phyloP scores from a whole-genome alignment of 2,888 invertebrate genomes.

The Stictocephala bisonia region DNA sequence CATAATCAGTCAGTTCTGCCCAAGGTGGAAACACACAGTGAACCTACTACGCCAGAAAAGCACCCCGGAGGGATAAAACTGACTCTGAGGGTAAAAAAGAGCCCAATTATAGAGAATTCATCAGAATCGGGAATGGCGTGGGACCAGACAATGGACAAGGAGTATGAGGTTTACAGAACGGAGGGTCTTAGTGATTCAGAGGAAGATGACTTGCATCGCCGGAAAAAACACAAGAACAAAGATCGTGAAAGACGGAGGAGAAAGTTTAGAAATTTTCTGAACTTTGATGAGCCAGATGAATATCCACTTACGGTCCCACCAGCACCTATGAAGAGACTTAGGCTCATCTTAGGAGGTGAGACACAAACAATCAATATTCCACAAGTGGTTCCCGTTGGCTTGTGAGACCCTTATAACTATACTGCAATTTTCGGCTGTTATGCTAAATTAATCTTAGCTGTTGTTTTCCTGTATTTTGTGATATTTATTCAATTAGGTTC shows the following conservation, averaged over 20 bases:
- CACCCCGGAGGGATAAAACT: conserved; percentile 63
- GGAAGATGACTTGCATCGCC: conserved; percentile 64
- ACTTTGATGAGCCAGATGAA: conserved; percentile 35
- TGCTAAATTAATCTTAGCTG: conserved; percentile 43
- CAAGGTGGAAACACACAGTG: conserved; percentile 40
- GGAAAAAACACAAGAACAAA: conserved; percentile 73
- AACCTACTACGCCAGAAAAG: conserved; percentile 42
- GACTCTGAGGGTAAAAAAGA: conserved; percentile 87
- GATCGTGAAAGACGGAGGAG: conserved; percentile 63
- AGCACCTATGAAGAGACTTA: conserved; percentile 84
- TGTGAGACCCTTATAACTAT: conserved; percentile 44
- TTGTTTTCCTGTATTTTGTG: conserved; percentile 48
- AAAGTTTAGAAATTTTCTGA: conserved; percentile 53
- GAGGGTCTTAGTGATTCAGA: conserved; percentile 71
- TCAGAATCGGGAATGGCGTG: conserved; percentile 82
- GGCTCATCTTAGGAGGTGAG: conserved; percentile 90
- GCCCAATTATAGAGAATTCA: conserved; percentile 85
- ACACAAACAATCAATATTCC: conserved; percentile 90
- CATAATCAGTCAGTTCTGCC: conserved; percentile 54
- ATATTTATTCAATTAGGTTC: conserved; percentile 40
- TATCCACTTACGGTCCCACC: conserved; percentile 66
- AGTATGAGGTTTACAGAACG: conserved; percentile 85
- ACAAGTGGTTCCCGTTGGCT: conserved; percentile 5
- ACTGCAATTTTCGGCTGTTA: conserved; percentile 43
- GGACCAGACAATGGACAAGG: conserved; percentile 76